phyloP scores from a whole-genome alignment of 2,888 invertebrate species.

The Phyllotreta cruciferae region DNA sequence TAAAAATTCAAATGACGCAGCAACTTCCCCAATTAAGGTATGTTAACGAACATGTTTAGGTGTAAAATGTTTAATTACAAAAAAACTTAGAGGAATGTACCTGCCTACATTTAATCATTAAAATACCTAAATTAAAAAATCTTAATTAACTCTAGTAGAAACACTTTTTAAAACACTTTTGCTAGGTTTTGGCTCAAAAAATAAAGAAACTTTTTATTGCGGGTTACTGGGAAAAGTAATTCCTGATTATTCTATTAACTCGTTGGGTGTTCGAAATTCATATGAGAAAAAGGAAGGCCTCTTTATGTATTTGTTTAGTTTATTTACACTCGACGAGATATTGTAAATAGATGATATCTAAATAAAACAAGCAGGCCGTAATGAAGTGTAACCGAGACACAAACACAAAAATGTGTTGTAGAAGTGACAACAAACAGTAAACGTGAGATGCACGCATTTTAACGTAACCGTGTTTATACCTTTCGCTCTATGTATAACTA shows the following conservation, averaged over 20 bases:
- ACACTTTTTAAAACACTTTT: no score
- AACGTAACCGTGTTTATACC: neutral
- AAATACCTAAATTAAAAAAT: no score
- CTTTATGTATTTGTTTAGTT: slow-evolving; percentile 21
- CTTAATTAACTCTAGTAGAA: no score
- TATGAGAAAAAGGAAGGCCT: slow-evolving; percentile 17
- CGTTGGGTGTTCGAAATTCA: slow-evolving; percentile 28
- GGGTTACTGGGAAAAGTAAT: neutral
- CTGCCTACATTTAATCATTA: no score
- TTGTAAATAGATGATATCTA: slow-evolving; percentile 31
- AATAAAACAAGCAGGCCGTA: slow-evolving; percentile 25
- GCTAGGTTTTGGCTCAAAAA: no score
- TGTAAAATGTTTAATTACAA: no score
- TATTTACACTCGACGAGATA: slow-evolving; percentile 27
- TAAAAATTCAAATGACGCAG: no score
- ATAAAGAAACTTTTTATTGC: no score
- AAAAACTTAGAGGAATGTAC: no score
- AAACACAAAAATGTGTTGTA: slow-evolving; percentile 26
- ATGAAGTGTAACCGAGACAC: slow-evolving; percentile 28
- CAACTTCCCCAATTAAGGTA: no score
- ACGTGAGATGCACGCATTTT: slow-evolving; percentile 23
- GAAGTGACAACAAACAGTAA: slow-evolving; percentile 26
- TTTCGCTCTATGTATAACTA: no score
- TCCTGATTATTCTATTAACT: neutral
- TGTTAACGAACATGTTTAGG: no score